Base-by-base conservation (phyloP, 35 echinoderm and acorn worm genomes). In the Anneissia japonica region DNA sequence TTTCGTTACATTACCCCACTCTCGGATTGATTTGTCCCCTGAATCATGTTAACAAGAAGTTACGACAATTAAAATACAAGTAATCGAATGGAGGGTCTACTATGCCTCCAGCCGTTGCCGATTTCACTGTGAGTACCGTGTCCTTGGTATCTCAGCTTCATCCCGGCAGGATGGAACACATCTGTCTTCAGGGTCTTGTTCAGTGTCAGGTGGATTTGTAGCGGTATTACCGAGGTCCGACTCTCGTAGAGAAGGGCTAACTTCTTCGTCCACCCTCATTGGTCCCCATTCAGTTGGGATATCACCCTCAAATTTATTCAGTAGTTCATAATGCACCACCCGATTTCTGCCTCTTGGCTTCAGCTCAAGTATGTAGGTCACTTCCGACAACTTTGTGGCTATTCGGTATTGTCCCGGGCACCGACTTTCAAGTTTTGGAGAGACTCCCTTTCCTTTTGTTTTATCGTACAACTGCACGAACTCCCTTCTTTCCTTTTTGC, bases 391-490 rank as follows among this genome's bases (percentile, higher is more conserved):
- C 29, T 87, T 82, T 12, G 36, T 79, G 13, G 78, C 0, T 0
- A 93, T 38, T 35, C 64, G 31, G 19, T 78, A 83, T 14, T 88
- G 95, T 31, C 91, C 95, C 0, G 75, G 45, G 85, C 95, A 93
- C 14, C 40, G 85, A 7, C 46, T n/a, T 43, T 90, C 85, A 41
- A 93, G 78, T 76, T 97, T 97, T 30, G 84, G 86, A 19, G 56
- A 81, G 0, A 90, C 64, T 17, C 84, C 90, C 23, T 73, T 90
- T 46, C 87, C 90, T 26, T 77, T 87, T 39, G 82, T 30, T 74
- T 83, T 72, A 17, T 90, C 72, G 28, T 84, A 85, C 35, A 92
- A n/a, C 90, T 87, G 92, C 16, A 97, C 94, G 82, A 72, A 80
- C 0, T 29, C 90, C 90, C 23, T 74, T 79, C 34, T 90, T 28